Conservation (phyloP, 2,888 invertebrate genomes). For the Dorcus parallelipipedus region DNA sequence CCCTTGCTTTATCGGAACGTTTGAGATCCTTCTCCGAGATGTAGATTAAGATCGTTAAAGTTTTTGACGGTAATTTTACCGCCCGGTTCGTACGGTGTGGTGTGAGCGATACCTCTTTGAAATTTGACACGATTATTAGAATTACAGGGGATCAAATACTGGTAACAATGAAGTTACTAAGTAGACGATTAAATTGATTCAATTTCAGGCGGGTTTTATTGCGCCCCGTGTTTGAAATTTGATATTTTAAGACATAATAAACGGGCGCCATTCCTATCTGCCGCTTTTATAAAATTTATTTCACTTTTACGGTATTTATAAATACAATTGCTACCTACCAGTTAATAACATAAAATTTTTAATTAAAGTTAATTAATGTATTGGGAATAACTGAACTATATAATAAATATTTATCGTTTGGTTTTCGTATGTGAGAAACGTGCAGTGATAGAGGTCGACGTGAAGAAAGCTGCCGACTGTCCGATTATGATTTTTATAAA, state of each 20-base stretch:
- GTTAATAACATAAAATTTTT: too few species aligned
- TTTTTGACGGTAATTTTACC: not conserved
- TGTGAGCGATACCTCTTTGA: not conserved
- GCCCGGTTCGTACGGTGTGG: not conserved
- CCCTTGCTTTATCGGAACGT: not conserved
- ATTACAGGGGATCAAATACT: too few species aligned
- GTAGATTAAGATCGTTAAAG: not conserved
- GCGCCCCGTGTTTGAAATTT: too few species aligned
- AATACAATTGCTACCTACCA: too few species aligned
- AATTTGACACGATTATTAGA: not conserved
- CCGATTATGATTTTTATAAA: constrained; percentile 26
- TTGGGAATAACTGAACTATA: not conserved
- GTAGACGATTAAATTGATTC: too few species aligned
- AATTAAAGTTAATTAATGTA: not conserved
- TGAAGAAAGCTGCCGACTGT: constrained; percentile 21
- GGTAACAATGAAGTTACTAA: too few species aligned
- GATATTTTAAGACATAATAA: too few species aligned
- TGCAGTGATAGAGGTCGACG: not conserved
- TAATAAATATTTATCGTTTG: not conserved
- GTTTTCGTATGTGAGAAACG: not conserved
- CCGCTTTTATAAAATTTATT: too few species aligned
- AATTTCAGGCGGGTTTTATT: too few species aligned
- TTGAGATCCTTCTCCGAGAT: not conserved
- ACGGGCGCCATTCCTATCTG: too few species aligned
- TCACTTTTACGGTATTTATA: too few species aligned